These are phyloP conservation scores for Agrilus biguttatus DNA, from an alignment of 2,888 invertebrate genomes.

Conservation along the genomic window DNA sequence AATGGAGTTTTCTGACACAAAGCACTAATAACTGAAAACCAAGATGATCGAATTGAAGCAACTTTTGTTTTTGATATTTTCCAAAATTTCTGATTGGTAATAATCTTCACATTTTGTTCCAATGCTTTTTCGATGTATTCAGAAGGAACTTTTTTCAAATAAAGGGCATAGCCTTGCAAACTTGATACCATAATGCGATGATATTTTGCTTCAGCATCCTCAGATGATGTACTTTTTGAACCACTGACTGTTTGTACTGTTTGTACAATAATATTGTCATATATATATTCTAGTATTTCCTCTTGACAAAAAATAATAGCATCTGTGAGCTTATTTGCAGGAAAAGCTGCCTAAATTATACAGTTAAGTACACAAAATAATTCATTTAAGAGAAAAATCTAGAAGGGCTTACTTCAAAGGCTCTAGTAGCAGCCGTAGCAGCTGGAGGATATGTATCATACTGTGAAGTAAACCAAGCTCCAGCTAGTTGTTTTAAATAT, in stretches of 20 bases:
- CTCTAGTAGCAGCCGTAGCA: slow-evolving; percentile 50
- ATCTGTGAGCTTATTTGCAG: slow-evolving; percentile 59
- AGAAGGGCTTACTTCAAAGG: slow-evolving; percentile 40
- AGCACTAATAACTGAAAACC: slow-evolving; percentile 50
- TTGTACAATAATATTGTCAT: slow-evolving; percentile 51
- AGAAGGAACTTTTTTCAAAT: slow-evolving; percentile 40
- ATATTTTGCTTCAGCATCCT: slow-evolving; percentile 57
- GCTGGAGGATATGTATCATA: slow-evolving; percentile 80
- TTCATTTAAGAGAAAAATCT: background rate
- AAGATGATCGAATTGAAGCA: slow-evolving; percentile 40
- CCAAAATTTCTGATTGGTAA: slow-evolving; percentile 57
- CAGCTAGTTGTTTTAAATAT: slow-evolving; percentile 60
- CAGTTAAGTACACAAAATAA: background rate
- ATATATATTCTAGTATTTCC: slow-evolving; percentile 62
- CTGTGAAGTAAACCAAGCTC: slow-evolving; percentile 74
- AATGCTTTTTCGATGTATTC: slow-evolving; percentile 33
- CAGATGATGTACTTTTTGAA: slow-evolving; percentile 38
- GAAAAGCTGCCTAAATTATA: slow-evolving; percentile 55
- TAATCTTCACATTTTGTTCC: slow-evolving; percentile 35
- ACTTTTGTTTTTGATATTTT: slow-evolving; percentile 44
- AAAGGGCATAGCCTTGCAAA: slow-evolving; percentile 48
- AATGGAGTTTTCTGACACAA: slow-evolving; percentile 42
- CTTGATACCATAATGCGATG: slow-evolving; percentile 49
- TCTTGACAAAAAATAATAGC: slow-evolving; percentile 70
- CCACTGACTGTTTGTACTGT: slow-evolving; percentile 39